Conservation (phyloP, 2,888 invertebrate species). For the Rotaria magnacalcarata region DNA sequence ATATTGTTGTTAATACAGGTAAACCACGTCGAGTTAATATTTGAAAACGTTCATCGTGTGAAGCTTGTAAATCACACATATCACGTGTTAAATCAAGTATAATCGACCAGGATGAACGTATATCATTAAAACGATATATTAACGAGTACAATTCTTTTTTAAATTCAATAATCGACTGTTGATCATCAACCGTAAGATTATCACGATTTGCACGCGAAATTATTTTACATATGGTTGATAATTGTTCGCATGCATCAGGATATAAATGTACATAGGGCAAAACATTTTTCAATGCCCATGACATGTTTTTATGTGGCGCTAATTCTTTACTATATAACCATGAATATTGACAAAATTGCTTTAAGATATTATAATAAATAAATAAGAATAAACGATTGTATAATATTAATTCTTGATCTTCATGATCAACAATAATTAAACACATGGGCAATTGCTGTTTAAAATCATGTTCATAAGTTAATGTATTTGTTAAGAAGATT, state of each 20-base stretch:
- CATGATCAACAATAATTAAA: constrained; percentile 46
- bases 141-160: constrained; percentile 27
- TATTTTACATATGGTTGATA: constrained; percentile 25
- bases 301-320: constrained; percentile 85
- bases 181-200: background rate
- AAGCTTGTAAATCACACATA: background rate
- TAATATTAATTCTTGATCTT: constrained; percentile 43
- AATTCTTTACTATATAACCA: constrained; percentile 77
- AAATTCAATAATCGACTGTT: background rate
- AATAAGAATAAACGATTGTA: constrained; percentile 43
- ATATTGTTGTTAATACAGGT: constrained; percentile 17
- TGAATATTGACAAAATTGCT: constrained; percentile 72
- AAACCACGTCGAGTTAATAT: constrained; percentile 21
- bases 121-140: constrained; percentile 11
- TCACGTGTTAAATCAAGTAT: constrained; percentile 24
- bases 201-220: background rate
- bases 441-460: constrained; percentile 38
- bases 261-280: constrained; percentile 91
- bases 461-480: constrained; percentile 11
- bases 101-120: constrained; percentile 2
- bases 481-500: constrained; percentile 14
- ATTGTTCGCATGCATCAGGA: constrained; percentile 66
- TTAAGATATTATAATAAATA: constrained; percentile 41
- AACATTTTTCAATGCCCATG: constrained; percentile 93
- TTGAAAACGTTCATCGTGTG: constrained; percentile 4